Base-by-base conservation (phyloP, 1,140 invertebrate genomes). In the Adelges cooleyi region DNA sequence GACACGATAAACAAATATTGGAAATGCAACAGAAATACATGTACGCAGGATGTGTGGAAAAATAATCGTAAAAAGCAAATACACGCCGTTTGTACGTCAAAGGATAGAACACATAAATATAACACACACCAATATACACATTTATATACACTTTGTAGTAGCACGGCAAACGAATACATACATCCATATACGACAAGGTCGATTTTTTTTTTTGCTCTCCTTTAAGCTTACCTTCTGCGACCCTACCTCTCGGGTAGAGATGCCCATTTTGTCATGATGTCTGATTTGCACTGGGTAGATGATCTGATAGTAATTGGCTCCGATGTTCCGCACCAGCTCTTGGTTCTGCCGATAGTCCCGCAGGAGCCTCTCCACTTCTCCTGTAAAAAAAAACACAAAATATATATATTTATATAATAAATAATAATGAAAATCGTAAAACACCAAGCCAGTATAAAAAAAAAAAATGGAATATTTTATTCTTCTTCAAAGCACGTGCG, bases 221-320 rank as follows among this genome's bases (percentile, higher is more conserved):
- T 15, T 33, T 52, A 22, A 51, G 27, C 80, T 81, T 80, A 89
- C 87, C 85, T 89, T 89, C 71, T 84, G 81, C 72, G 83, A 80
- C 76, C 85, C 86, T 74, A 88, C 84, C 69, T 92, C 89, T 74
- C 88, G 81, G 66, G 89, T 91, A 69, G 87, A 92, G 74, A 94
- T 93, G 72, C 90, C 90, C 86, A 93, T 90, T 80, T 93, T 93
- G 79, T 92, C 89, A 80, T 93, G 90, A 77, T 92, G 88, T 66
- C 90, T 85, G 73, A 93, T 80, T 80, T 94, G 92, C 70, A 92
- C 89, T 66, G 91, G 91, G 80, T 93, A 94, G 71, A 93, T 92
- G 75, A 95, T 92, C 78, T 94, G 90, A 79, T 92, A 94, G 75
- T 86, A 92, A 76, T 91, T 86, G 50, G 84, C 82, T 68, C 88